phyloP scores from a whole-genome alignment of 2,888 invertebrate genomes.

The Syrista parreyssii region DNA sequence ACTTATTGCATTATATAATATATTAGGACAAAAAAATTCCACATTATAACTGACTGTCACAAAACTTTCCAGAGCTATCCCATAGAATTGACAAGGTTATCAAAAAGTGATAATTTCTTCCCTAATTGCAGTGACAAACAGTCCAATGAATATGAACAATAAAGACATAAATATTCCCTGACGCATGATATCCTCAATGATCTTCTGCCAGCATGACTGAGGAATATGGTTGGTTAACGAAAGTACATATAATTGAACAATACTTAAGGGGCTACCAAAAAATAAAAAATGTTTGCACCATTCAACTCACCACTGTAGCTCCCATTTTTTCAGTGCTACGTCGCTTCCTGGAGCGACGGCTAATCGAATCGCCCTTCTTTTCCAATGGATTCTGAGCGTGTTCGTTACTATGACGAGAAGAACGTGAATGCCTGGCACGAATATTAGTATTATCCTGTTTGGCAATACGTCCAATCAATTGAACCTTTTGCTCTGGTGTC shows the following conservation, averaged over 20 bases:
- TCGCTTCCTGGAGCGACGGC: slow-evolving; percentile 70
- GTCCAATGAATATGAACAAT: slow-evolving; percentile 54
- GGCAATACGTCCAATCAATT: slow-evolving; percentile 54
- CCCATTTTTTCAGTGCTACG: slow-evolving; percentile 73
- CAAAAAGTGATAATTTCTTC: slow-evolving; percentile 35
- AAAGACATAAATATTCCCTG: slow-evolving; percentile 55
- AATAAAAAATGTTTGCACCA: neutral
- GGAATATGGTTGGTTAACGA: slow-evolving; percentile 32
- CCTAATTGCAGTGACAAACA: slow-evolving; percentile 45
- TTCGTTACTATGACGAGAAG: slow-evolving; percentile 56
- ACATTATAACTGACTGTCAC: slow-evolving; percentile 8
- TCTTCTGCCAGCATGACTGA: slow-evolving; percentile 57
- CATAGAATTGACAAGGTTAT: neutral
- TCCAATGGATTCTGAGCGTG: slow-evolving; percentile 56
- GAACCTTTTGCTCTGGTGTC: slow-evolving; percentile 55
- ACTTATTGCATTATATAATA: neutral
- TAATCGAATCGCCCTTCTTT: slow-evolving; percentile 64
- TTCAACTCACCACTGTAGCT: slow-evolving; percentile 71
- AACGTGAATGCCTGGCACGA: slow-evolving; percentile 52
- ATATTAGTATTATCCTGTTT: slow-evolving; percentile 48
- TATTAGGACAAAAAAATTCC: neutral
- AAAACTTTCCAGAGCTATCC: neutral
- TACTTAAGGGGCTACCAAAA: neutral
- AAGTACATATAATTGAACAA: slow-evolving; percentile 10
- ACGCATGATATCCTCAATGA: slow-evolving; percentile 51